A percentile compares a stretch with the other conserved stretches of the same genome.
Evolutionary conservation across 2,797 vertebrate species (phyloP).

Genomic region (Tragelaphus oryx): DNA sequence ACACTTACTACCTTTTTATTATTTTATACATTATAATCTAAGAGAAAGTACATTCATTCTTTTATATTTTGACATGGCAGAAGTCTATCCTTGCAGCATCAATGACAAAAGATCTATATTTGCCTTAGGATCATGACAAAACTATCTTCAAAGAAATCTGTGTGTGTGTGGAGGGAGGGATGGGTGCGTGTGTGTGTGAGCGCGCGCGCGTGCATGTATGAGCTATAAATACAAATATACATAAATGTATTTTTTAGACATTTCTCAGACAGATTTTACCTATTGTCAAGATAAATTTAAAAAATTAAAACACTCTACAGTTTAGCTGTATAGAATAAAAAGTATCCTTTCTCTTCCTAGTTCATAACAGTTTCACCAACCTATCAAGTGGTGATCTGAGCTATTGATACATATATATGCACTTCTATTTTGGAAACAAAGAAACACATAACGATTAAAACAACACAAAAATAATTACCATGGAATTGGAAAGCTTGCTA

Average conservation of each 20-base stretch:
- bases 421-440: background rate
- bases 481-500: background rate
- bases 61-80: background rate
- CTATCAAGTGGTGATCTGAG: background rate
- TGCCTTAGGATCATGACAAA: background rate
- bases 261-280: background rate
- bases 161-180: no score
- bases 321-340: background rate
- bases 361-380: background rate
- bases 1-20: background rate
- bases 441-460: background rate
- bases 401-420: background rate
- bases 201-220: background rate
- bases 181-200: background rate
- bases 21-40: background rate
- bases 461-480: background rate
- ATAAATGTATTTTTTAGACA: background rate
- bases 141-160: constrained; percentile 10
- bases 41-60: background rate
- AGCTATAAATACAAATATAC: background rate
- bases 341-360: background rate
- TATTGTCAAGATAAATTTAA: background rate
- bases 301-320: background rate
- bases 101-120: background rate
- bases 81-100: background rate